Conservation (phyloP, 2,888 invertebrate species). For the Meliscaeva auricollis region DNA sequence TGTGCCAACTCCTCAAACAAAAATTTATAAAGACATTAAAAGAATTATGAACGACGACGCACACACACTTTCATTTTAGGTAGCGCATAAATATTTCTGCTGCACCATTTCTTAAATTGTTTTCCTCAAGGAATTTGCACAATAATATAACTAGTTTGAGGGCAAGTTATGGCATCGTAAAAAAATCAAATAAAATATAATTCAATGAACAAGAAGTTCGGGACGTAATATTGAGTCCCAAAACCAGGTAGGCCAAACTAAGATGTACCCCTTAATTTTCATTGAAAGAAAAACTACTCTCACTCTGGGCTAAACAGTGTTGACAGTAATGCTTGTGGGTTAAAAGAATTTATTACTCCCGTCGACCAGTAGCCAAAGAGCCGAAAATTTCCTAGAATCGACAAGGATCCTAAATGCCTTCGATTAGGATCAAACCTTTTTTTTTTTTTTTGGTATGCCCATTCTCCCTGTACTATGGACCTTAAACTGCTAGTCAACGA, state of each 20-base stretch:
- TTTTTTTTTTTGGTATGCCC: neutral
- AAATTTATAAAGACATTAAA: slow-evolving; percentile 55
- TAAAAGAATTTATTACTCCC: slow-evolving; percentile 55
- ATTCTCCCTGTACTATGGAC: slow-evolving; percentile 4
- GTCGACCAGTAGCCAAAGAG: slow-evolving; percentile 65
- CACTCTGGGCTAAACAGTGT: slow-evolving; percentile 50
- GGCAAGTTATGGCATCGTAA: neutral
- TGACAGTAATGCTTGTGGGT: slow-evolving; percentile 63
- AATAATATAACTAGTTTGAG: neutral
- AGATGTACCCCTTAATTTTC: neutral
- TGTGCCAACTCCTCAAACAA: slow-evolving; percentile 21
- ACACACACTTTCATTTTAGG: slow-evolving; percentile 56
- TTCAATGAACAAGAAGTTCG: no score
- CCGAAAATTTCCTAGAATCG: slow-evolving; percentile 67
- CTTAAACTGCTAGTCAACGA: neutral
- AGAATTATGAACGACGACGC: slow-evolving; percentile 42
- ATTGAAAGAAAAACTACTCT: slow-evolving; percentile 26
- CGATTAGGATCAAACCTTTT: slow-evolving; percentile 65
- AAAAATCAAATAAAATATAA: neutral
- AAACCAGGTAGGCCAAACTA: neutral
- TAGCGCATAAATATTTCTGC: slow-evolving; percentile 60
- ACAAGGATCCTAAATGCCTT: slow-evolving; percentile 45
- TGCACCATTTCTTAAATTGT: slow-evolving; percentile 46
- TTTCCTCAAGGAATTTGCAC: slow-evolving; percentile 5
- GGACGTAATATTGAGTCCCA: fast-evolving